Percentiles rank a stretch among this genome's conserved stretches.
phyloP scores from a whole-genome alignment of 1,140 invertebrate genomes.

The Whitmania pigra region DNA sequence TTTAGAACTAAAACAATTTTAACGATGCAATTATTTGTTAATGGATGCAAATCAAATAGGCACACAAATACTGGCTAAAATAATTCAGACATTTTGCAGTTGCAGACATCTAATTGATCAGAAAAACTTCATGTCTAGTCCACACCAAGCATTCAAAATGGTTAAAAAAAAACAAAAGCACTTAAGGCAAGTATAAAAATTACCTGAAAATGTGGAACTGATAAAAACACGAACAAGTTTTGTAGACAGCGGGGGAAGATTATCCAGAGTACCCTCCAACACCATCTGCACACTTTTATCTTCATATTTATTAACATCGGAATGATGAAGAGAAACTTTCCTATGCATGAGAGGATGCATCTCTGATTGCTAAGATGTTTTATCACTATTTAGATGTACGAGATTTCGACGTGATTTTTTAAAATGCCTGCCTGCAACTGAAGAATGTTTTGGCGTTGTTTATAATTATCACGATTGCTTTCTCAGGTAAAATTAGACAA shows the following conservation, averaged over 20 bases:
- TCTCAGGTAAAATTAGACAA: too few species aligned
- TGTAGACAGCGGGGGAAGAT: conserved; percentile 12
- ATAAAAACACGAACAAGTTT: conserved; percentile 15
- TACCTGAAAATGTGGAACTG: conserved; percentile 18
- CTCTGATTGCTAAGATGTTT: too few species aligned
- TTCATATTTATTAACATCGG: conserved; percentile 7
- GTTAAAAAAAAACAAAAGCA: not conserved
- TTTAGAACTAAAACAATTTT: not conserved
- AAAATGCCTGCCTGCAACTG: too few species aligned
- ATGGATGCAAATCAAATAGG: not conserved
- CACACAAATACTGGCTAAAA: not conserved
- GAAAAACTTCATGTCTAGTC: not conserved
- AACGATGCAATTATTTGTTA: not conserved
- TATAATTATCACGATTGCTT: too few species aligned
- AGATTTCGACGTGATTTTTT: too few species aligned
- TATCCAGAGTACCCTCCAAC: conserved; percentile 9
- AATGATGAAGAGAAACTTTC: conserved; percentile 1
- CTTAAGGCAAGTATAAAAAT: not conserved
- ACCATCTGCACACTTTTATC: conserved; percentile 6
- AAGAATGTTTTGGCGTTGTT: too few species aligned
- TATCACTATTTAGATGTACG: too few species aligned
- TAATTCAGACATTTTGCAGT: not conserved
- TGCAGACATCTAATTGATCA: not conserved
- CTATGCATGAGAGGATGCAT: not conserved
- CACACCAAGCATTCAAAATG: not conserved